Base-by-base conservation (phyloP, 2,888 invertebrate species). In the Hipparchia semele region DNA sequence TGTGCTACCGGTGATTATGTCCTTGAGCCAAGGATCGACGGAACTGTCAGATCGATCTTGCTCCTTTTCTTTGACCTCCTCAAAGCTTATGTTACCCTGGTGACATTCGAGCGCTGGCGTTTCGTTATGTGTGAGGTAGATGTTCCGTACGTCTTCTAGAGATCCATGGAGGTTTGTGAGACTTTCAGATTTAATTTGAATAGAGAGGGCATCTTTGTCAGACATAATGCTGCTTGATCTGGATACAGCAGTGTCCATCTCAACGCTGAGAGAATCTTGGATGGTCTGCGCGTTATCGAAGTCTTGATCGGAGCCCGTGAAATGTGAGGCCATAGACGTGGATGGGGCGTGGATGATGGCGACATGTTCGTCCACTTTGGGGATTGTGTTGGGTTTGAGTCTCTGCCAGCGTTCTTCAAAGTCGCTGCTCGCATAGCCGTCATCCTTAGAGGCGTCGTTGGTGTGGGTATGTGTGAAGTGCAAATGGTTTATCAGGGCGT, bases 341-440 rank as follows among this genome's bases (percentile, higher is more conserved):
- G 89, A 88, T 1, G 90, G 92, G 1, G 91, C 91, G 80, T 93
- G 92, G 0, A 92, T 86, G 59, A 92, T 87, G 54, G 92, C 93
- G 33, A 92, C 82, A 73, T 94, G 94, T 75, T 95, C 95, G 82
- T 95, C 95, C 49, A 94, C 84, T 79, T 94, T 95, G 33, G 94
- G 94, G 33, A 95, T 94, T 58, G 91, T 87, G 85, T 96, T 96
- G 13, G 96, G 96, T 83, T 95, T 96, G 77, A 96, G 94, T 45
- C 92, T 93, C 79, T 96, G 95, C 97, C 97, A 97, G 71, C 97
- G 95, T 61, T 94, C 94, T 80, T 97, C 97, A 84, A 97, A 97
- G 85, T 96, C 94, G 4, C 90, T 84, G 79, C 83, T 86, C 60
- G 82, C 83, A 77, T 85, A 85, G 64, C 84, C 85, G 73, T 85